Evolutionary conservation across 2,888 invertebrate genomes (phyloP).

Genomic region (Hylaea fasciaria): DNA sequence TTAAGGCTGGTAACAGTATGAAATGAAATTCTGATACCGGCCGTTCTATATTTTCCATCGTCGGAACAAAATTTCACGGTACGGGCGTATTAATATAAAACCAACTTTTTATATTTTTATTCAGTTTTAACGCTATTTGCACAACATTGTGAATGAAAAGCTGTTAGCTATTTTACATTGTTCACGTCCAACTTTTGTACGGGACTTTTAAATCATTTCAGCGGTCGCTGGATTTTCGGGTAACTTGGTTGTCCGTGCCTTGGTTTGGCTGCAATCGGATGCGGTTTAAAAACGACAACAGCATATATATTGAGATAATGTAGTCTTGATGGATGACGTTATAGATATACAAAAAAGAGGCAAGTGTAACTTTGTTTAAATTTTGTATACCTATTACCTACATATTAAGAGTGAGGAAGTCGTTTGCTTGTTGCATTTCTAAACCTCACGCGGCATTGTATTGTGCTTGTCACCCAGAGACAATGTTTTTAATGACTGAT

Average conservation of each 20-base stretch:
- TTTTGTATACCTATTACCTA: too few species aligned
- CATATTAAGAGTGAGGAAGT: too few species aligned
- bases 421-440: too few species aligned
- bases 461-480: too few species aligned
- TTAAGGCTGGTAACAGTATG: too few species aligned
- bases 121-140: constrained; percentile 16
- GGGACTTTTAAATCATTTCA: constrained; percentile 35
- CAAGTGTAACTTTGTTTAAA: too few species aligned
- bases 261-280: constrained; percentile 37
- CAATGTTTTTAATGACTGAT: too few species aligned
- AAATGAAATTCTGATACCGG: too few species aligned
- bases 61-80: not conserved
- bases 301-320: not conserved
- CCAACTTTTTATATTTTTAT: constrained; percentile 13
- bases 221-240: constrained; percentile 38
- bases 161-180: constrained; percentile 25
- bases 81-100: constrained; percentile 2
- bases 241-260: constrained; percentile 31
- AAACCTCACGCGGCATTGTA: too few species aligned
- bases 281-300: constrained; percentile 29
- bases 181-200: constrained; percentile 23
- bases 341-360: too few species aligned
- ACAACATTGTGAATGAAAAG: constrained; percentile 20
- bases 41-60: not conserved
- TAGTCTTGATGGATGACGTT: too few species aligned